Base-by-base conservation (phyloP, 2,888 invertebrate genomes). In the Rotaria macrura region DNA sequence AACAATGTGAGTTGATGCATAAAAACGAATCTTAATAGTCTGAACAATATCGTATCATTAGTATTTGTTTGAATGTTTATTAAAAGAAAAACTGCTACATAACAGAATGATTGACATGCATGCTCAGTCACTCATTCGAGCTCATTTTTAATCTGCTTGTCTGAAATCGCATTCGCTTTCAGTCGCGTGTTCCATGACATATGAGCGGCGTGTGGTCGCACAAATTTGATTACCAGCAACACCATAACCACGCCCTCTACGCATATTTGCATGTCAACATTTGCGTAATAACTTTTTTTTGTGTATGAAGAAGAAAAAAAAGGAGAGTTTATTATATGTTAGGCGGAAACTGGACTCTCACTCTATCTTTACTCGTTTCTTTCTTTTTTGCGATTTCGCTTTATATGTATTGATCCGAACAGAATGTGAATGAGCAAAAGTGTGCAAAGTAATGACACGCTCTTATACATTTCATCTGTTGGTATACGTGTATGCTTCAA, bases 221-320 rank as follows among this genome's bases (percentile, higher is more conserved):
- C 65, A 65, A 65, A 65, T 65, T 65, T 65, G 65, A 65, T 65
- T 65, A 65, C 34, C 65, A 34, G 34, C 65, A 65, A 65, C 65
- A 34, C 65, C 34, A 65, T 34, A 65, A 34, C 65, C 65, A 65
- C 65, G 65, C 65, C 65, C 65, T 65, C 17, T 65, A 14, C 34
- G 65, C 65, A 65, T 65, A 65, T 65, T 65, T 65, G 65, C 65
- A 65, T 65, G 65, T 65, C 65, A 65, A 65, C 65, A 65, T 34
- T 65, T 65, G 65, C 65, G 65, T 65, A 65, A 65, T 65, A 65
- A 65, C 7, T 34, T 29, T 65, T 65, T 65, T 65, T 65, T 65
- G 12, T 65, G 14, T 65, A 65, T 14, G 65, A 65, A 65, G 34
- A 65, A 65, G 65, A 34, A 65, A 65, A 9, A 29, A 65, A 65